Evolutionary conservation across 2,888 invertebrate genomes (phyloP).

Genomic region (Andrena trimmerana): DNA sequence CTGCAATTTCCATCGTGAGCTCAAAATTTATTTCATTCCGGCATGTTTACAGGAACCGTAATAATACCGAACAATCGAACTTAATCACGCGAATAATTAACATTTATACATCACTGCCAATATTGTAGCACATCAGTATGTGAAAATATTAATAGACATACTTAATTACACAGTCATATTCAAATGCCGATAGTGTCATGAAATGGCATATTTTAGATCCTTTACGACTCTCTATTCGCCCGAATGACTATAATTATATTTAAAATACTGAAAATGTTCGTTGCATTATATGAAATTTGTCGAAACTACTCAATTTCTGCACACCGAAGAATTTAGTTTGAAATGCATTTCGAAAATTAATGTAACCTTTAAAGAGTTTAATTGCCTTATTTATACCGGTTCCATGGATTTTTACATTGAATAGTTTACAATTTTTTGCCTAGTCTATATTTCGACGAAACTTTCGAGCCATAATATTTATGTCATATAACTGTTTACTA

Average conservation of each 20-base stretch:
- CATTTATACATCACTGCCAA: slow-evolving; percentile 10
- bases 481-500: too few species aligned
- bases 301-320: neutral
- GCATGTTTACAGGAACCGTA: neutral
- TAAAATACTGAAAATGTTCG: neutral
- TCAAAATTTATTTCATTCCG: slow-evolving; percentile 7
- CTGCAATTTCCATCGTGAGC: neutral
- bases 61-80: slow-evolving; percentile 24
- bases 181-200: slow-evolving; percentile 2
- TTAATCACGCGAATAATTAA: slow-evolving; percentile 28
- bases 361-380: neutral
- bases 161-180: neutral
- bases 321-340: neutral
- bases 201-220: neutral
- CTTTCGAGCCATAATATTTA: too few species aligned
- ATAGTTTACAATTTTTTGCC: too few species aligned
- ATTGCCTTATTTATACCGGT: too few species aligned
- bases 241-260: neutral
- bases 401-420: too few species aligned
- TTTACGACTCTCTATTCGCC: neutral
- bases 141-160: slow-evolving; percentile 17
- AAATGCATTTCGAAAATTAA: too few species aligned
- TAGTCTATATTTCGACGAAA: too few species aligned
- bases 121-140: neutral
- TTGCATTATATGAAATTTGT: neutral